Evolutionary conservation across 2,888 invertebrate genomes (phyloP).

Genomic region (Cancer borealis): DNA sequence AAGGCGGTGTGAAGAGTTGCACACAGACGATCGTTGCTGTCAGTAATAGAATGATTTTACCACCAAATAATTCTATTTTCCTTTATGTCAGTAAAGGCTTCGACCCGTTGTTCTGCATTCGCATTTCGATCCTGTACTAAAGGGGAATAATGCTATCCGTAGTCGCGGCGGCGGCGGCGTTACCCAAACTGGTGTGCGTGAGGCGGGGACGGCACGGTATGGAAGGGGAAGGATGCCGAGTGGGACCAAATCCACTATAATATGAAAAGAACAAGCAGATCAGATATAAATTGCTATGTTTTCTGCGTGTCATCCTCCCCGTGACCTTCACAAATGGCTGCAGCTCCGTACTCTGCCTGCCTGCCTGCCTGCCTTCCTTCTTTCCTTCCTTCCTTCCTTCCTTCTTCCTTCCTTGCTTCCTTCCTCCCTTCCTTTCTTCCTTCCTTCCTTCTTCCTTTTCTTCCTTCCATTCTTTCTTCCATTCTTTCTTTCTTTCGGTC

Average conservation of each 20-base stretch:
- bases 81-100: too few relatives aligned
- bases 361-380: background rate
- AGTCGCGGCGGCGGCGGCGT: background rate
- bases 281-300: background rate
- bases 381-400: background rate
- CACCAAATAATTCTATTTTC: too few relatives aligned
- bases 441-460: background rate
- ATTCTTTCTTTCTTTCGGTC: background rate
- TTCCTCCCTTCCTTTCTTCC: background rate
- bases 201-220: background rate
- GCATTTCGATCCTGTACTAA: background rate
- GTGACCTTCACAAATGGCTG: background rate
- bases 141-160: background rate
- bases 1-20: too few relatives aligned
- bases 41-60: too few relatives aligned
- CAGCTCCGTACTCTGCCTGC: background rate
- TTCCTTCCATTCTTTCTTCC: background rate
- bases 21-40: too few relatives aligned
- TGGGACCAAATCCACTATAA: background rate
- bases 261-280: background rate
- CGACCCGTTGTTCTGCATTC: too few relatives aligned
- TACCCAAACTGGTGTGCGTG: background rate
- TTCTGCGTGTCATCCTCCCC: constrained; percentile 14
- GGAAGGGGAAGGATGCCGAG: background rate
- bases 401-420: background rate